A percentile compares a stretch with the other conserved stretches of the same genome.
phyloP scores from a whole-genome alignment of 1,140 invertebrate species.

The Aphelinus certus region DNA sequence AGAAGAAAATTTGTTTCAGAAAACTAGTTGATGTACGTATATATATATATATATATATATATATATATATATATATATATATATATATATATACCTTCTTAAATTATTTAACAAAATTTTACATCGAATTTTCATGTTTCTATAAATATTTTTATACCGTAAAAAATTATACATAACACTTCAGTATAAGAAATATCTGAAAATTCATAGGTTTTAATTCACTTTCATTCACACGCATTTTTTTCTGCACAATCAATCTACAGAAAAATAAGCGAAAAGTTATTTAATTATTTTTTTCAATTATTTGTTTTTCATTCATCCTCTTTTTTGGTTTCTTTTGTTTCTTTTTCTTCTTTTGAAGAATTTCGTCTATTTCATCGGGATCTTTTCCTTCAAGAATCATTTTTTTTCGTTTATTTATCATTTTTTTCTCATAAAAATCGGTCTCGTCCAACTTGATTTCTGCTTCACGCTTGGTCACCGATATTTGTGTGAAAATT shows the following conservation, averaged over 20 bases:
- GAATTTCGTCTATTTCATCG: slow-evolving; percentile 72
- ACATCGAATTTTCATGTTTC: no score
- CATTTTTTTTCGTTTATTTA: slow-evolving; percentile 88
- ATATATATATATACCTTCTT: no score
- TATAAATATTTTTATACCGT: no score
- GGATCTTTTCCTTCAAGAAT: slow-evolving; percentile 86
- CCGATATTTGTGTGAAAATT: slow-evolving; percentile 91
- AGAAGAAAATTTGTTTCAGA: no score
- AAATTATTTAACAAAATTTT: no score
- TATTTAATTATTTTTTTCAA: not conserved
- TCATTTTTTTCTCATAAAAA: slow-evolving; percentile 87
- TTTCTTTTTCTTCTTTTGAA: slow-evolving; percentile 48
- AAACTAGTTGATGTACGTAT: no score
- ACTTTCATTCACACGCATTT: no score
- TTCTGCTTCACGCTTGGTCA: slow-evolving; percentile 90
- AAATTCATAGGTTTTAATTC: no score
- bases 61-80: no score
- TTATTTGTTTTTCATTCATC: slow-evolving; percentile 14
- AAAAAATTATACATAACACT: no score
- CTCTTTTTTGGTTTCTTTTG: slow-evolving; percentile 42
- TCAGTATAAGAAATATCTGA: no score
- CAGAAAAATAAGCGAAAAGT: not conserved
- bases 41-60: no score
- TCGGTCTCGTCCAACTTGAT: slow-evolving; percentile 91
- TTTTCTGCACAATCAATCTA: not conserved